These are phyloP conservation scores for Microcebus griseorufus DNA, from an alignment of 2,113 vertebrate species.

Conservation along the genomic window DNA sequence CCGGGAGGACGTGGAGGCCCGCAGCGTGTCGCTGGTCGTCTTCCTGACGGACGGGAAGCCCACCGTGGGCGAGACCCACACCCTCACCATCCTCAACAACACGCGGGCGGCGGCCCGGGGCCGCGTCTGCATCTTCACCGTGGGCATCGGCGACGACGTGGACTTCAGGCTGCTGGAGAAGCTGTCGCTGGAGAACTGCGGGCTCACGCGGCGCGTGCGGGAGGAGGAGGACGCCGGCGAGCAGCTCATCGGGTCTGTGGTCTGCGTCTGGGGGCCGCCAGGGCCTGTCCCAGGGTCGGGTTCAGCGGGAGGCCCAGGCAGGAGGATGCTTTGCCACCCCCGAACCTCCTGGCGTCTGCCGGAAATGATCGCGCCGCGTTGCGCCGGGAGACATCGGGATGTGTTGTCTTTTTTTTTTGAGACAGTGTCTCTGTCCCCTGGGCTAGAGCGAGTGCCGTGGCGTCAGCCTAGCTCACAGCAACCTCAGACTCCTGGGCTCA, in stretches of 20 bases:
- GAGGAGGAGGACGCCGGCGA: conserved; percentile 91
- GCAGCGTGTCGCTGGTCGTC: conserved; percentile 93
- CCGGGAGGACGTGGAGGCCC: conserved; percentile 81
- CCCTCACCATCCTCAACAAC: conserved; percentile 89
- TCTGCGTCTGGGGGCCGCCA: neutral
- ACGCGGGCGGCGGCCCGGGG: conserved; percentile 88
- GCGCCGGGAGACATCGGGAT: accelerated
- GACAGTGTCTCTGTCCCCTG: too few relatives aligned
- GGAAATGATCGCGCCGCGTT: too few relatives aligned
- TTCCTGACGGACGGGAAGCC: conserved; percentile 96
- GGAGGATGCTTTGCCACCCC: accelerated
- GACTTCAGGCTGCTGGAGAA: conserved; percentile 94
- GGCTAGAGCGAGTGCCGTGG: too few relatives aligned
- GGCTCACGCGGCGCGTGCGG: conserved; percentile 89
- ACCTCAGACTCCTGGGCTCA: too few relatives aligned
- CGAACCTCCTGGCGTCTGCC: neutral
- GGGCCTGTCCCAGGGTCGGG: neutral
- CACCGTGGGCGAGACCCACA: conserved; percentile 89
- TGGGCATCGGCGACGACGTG: conserved; percentile 94
- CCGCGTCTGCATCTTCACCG: conserved; percentile 94
- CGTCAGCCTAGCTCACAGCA: too few relatives aligned
- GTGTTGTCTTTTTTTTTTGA: neutral
- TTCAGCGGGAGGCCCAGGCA: neutral
- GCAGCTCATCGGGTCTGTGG: conserved; percentile 92
- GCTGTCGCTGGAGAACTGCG: conserved; percentile 96